Conservation (phyloP, 2,888 invertebrate genomes). For the Orthosia incerta region DNA sequence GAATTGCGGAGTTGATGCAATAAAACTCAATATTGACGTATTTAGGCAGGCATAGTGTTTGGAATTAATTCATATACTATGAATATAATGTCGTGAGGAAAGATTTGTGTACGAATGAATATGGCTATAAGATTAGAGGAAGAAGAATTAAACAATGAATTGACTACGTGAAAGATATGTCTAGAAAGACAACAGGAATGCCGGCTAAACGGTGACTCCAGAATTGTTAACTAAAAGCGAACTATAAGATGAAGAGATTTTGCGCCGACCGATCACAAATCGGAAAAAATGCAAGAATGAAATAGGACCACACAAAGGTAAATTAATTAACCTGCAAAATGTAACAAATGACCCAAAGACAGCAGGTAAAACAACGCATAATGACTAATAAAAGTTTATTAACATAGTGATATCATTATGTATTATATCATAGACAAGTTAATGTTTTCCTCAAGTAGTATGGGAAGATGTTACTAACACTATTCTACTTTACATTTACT, state of each 20-base stretch:
- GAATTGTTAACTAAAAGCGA: too few species aligned
- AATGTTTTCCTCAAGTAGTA: conserved; percentile 41
- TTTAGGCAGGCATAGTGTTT: neutral
- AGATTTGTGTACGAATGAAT: too few species aligned
- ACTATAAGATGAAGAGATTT: too few species aligned
- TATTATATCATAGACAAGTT: conserved; percentile 47
- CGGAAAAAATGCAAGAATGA: neutral
- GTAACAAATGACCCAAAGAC: conserved; percentile 18
- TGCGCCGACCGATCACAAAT: too few species aligned
- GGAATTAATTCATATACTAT: too few species aligned
- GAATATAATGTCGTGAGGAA: too few species aligned
- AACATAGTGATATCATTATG: conserved; percentile 37
- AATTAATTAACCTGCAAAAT: conserved; percentile 3
- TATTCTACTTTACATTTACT: neutral
- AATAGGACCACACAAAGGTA: neutral
- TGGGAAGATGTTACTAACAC: conserved; percentile 40
- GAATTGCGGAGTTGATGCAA: neutral
- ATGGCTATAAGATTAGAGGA: too few species aligned
- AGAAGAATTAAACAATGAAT: too few species aligned
- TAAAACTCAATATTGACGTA: neutral
- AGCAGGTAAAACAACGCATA: conserved; percentile 21
- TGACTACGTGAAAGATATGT: too few species aligned
- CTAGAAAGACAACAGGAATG: too few species aligned
- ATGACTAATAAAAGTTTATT: conserved; percentile 35
- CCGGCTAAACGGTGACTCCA: too few species aligned